A percentile compares a stretch with the other conserved stretches of the same genome.
Evolutionary conservation across 2,888 invertebrate species (phyloP).

Genomic region (Arrhopalites spinosus): DNA sequence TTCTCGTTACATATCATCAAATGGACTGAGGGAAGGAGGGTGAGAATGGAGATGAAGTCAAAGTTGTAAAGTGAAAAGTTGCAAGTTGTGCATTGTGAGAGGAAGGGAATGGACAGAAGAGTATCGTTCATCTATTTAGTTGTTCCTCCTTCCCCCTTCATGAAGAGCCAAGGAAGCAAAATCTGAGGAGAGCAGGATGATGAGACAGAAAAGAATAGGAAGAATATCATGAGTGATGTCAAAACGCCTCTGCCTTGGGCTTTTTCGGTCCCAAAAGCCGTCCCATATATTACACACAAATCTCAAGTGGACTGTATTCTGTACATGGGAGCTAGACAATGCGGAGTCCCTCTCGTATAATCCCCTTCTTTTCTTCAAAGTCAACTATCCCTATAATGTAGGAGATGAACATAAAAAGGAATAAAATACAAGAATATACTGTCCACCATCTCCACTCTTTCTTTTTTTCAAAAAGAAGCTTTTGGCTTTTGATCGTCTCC

Average conservation of each 20-base stretch:
- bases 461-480: no score
- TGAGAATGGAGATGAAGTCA: neutral
- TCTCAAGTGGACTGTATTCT: neutral
- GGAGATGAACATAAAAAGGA: no score
- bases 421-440: no score
- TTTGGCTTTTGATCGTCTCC: no score
- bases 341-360: neutral
- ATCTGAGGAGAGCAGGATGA: constrained; percentile 2
- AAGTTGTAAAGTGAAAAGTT: neutral
- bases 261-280: constrained; percentile 22
- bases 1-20: no score
- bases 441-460: no score
- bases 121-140: constrained; percentile 18
- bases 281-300: constrained; percentile 7
- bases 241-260: constrained; percentile 47
- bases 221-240: constrained; percentile 46
- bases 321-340: neutral
- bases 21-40: neutral
- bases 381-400: no score
- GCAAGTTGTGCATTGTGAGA: neutral
- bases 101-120: neutral
- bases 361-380: neutral
- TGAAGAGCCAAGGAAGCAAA: constrained; percentile 18
- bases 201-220: constrained; percentile 38
- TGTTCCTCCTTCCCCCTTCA: no score